Base-by-base conservation (phyloP, 2,113 vertebrate species). In the Sturnira hondurensis region DNA sequence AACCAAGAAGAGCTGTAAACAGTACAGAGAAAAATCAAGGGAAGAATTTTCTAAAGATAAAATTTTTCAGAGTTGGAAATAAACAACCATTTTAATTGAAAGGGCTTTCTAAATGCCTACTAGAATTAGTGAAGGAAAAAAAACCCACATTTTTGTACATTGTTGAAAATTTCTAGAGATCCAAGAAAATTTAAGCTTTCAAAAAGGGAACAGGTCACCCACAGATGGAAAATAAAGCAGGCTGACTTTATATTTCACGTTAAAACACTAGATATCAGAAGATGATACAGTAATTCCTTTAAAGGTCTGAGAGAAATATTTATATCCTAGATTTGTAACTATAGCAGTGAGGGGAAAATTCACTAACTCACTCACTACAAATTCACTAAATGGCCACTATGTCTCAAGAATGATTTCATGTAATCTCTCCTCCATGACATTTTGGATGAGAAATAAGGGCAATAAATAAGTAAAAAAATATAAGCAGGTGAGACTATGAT, bases 221-320 rank as follows among this genome's bases (percentile, higher is more conserved):
- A 85, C n/a, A 91, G 83, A 91, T 78, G 33, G n/a, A 78, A 92
- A 24, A 86, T 82, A 31, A 93, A 83, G 76, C 38, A 91, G 63
- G 89, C 0, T 91, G 87, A 70, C 24, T 77, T 89, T 92, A 36
- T 65, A 82, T 71, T 94, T 96, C 38, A 50, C 26, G 89, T 82
- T 95, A 97, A 38, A 67, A 86, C 24, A 86, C 52, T 28, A 89
- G 38, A 43, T 90, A 89, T 7, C 61, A 96, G 7, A 87, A 86
- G 38, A 94, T 11, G 15, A 65, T 31, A 47, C 14, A 67, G 20
- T 10, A 74, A 95, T 74, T 16, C 16, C 63, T 94, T 89, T 36
- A 95, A 92, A 83, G 22, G 87, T 88, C 71, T 84, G 58, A 85
- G 26, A 97, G 22, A 89, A 93, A 94, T 16, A 94, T 61, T 91